Conservation (phyloP, 2,797 vertebrate genomes). For the Sus cebifrons region DNA sequence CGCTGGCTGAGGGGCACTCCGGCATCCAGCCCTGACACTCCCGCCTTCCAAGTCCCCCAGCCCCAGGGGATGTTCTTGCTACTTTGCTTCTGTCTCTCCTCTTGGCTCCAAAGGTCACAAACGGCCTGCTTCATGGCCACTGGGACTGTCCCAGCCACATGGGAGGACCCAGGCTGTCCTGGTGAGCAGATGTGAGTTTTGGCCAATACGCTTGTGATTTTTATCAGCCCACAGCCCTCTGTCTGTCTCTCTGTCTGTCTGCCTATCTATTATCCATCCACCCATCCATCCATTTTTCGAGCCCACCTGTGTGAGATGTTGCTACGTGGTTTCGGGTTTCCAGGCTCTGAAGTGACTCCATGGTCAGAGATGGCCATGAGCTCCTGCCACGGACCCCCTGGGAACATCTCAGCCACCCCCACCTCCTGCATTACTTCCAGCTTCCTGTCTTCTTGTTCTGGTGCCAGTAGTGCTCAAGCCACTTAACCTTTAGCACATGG, state of each 20-base stretch:
- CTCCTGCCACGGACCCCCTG: accelerated
- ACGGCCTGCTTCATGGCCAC: accelerated
- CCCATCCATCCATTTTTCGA: neutral
- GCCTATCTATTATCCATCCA: neutral
- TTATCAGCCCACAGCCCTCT: neutral
- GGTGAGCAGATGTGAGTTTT: neutral
- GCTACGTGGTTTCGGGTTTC: neutral
- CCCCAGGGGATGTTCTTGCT: accelerated
- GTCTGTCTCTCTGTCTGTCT: neutral
- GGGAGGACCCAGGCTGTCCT: neutral
- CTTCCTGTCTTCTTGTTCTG: neutral
- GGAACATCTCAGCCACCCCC: no score
- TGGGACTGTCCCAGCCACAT: no score
- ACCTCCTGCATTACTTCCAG: accelerated
- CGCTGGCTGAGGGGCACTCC: accelerated
- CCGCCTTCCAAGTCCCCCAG: neutral
- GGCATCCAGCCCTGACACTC: accelerated
- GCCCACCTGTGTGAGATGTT: neutral
- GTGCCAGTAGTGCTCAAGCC: neutral
- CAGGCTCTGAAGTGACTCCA: neutral
- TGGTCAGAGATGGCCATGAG: accelerated
- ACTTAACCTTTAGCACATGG: neutral
- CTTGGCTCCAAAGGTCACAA: neutral
- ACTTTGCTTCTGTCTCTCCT: neutral
- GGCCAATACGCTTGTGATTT: neutral